A percentile compares a stretch with the other conserved stretches of the same genome.
Conservation (phyloP, 2,113 vertebrate genomes). For the Baryphthengus martii region DNA sequence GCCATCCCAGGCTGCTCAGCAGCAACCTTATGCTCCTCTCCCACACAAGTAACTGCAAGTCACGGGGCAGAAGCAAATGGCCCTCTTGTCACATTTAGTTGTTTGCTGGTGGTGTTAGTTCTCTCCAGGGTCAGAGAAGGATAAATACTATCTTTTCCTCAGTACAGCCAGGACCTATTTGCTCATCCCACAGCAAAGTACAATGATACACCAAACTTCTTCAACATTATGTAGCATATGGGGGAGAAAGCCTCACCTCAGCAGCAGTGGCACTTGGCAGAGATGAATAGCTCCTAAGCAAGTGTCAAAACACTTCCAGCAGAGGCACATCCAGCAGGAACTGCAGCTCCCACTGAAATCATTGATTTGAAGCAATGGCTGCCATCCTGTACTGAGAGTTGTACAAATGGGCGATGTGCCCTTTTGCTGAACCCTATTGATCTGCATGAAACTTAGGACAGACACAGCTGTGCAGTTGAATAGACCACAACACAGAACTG, state of each 20-base stretch:
- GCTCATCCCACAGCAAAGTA: neutral
- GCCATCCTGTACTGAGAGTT: neutral
- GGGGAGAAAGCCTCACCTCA: neutral
- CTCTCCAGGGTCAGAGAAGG: neutral
- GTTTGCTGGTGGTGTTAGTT: neutral
- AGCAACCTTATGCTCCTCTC: neutral
- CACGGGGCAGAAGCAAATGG: neutral
- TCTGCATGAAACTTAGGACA: neutral
- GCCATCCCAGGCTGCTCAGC: neutral
- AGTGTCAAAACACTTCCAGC: neutral
- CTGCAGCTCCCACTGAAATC: neutral
- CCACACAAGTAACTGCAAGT: neutral
- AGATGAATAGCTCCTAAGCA: neutral
- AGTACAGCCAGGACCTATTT: fast-evolving
- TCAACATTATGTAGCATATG: neutral
- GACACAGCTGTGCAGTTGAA: neutral
- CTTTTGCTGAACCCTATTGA: constrained; percentile 18
- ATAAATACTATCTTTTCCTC: neutral
- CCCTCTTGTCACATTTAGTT: neutral
- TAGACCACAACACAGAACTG: neutral
- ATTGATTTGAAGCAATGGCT: neutral
- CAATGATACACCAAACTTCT: neutral
- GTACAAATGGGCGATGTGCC: neutral
- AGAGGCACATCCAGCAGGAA: neutral
- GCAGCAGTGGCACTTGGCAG: neutral